Conservation (phyloP, 2,888 invertebrate genomes). For the Acronicta aceris region DNA sequence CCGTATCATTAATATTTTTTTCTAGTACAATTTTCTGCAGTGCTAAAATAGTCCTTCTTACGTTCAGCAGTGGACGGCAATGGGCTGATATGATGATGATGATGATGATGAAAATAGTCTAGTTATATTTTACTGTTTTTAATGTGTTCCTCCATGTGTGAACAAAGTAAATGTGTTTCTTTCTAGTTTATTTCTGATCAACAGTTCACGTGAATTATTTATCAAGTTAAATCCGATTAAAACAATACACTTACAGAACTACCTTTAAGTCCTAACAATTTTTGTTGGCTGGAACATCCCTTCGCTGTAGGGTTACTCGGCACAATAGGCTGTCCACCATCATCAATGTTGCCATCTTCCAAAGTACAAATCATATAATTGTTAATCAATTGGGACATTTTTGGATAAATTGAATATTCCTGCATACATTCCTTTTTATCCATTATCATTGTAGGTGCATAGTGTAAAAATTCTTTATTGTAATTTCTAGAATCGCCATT, state of each 20-base stretch:
- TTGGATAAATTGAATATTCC: constrained; percentile 38
- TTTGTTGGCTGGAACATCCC: neutral
- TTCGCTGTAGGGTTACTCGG: constrained; percentile 10
- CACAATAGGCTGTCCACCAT: constrained; percentile 10
- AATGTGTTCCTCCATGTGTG: too few relatives aligned
- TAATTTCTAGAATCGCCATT: constrained; percentile 44
- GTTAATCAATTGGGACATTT: constrained; percentile 52
- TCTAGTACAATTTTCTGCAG: too few relatives aligned
- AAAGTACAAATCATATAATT: constrained; percentile 67
- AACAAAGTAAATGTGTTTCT: too few relatives aligned
- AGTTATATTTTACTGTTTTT: too few relatives aligned
- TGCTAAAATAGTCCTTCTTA: too few relatives aligned
- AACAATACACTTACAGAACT: constrained; percentile 17
- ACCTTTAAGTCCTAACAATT: constrained; percentile 1
- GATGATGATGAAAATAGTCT: too few relatives aligned
- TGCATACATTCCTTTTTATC: constrained; percentile 56
- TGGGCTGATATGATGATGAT: too few relatives aligned
- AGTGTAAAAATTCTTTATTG: constrained; percentile 52
- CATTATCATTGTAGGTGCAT: constrained; percentile 48
- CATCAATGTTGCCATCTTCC: constrained; percentile 49
- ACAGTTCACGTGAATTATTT: too few relatives aligned
- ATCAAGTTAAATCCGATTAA: neutral
- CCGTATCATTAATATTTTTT: too few relatives aligned
- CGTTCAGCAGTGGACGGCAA: too few relatives aligned
- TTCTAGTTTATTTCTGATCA: too few relatives aligned